These are phyloP conservation scores for Bombyx mandarina DNA, from an alignment of 1,140 invertebrate species.

Conservation along the genomic window DNA sequence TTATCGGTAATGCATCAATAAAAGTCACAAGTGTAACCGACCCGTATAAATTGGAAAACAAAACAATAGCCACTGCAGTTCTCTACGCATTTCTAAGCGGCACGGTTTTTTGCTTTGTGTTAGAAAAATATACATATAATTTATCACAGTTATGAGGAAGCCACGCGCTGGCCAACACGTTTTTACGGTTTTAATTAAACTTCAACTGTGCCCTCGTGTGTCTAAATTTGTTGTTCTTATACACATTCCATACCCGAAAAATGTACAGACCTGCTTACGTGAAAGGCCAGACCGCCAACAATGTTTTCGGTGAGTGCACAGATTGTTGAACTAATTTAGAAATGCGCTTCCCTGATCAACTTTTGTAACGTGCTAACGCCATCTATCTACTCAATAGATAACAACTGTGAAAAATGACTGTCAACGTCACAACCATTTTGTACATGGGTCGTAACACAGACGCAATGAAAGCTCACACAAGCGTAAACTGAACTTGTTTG, in stretches of 20 bases:
- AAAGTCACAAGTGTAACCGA: conserved; percentile 68
- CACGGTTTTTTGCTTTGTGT: conserved; percentile 52
- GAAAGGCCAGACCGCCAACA: conserved; percentile 28
- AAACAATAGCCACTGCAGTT: conserved; percentile 65
- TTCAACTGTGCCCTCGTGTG: conserved; percentile 36
- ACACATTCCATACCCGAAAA: conserved; percentile 26
- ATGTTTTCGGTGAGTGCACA: conserved; percentile 40
- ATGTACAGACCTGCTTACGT: conserved; percentile 39
- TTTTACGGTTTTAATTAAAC: conserved; percentile 54
- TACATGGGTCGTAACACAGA: conserved; percentile 42
- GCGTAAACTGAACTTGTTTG: conserved; percentile 41
- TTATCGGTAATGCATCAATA: conserved; percentile 69
- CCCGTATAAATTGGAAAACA: conserved; percentile 68
- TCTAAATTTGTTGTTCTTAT: conserved; percentile 37
- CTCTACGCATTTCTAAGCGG: conserved; percentile 59
- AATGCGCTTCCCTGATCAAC: background rate
- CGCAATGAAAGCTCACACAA: conserved; percentile 50
- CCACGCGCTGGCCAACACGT: conserved; percentile 56
- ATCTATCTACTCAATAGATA: conserved; percentile 52
- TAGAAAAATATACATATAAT: conserved; percentile 49
- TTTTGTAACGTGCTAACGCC: conserved; percentile 31
- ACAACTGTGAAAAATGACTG: conserved; percentile 32
- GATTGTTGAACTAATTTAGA: conserved; percentile 8
- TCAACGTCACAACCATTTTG: conserved; percentile 34
- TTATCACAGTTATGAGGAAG: conserved; percentile 66